Evolutionary conservation across 2,888 invertebrate species (phyloP), one percentile per base, ranked within the genome.

Genomic region (Syrphus vitripennis): DNA sequence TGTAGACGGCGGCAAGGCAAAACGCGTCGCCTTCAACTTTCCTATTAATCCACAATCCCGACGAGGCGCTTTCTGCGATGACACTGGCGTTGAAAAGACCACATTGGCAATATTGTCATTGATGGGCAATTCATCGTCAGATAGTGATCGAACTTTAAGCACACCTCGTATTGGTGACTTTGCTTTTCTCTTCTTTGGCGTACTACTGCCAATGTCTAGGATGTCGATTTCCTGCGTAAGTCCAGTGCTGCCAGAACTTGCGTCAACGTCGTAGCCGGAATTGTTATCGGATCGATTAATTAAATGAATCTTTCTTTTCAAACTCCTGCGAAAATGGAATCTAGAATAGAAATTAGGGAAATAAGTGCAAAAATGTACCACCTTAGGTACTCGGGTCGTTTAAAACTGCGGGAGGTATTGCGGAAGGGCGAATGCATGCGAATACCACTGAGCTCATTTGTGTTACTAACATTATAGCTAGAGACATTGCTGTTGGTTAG

Each of bases 11-110:
- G 93, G 92, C 72, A 93, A 77, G 0, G 91, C 90, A 45, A 93
- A 93, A 0, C 93, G 91, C 6, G 93, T 93, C 5, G 90, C 90
- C 88, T 93, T 93, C 9, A 94, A 92, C 87, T 94, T 94, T 5
- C 91, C 91, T 67, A 92, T 40, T 21, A 93, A 90, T 1, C 92
- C 92, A 59, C 91, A 91, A 63, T 94, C 93, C 90, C 65, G 95
- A 93, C 81, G 96, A 88, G 93, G 93, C 72, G 94, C 92, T 88
- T 94, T 94, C 83, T 93, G 93, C 12, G 93, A 93, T 0, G 95
- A 95, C 0, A 97, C 96, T 1, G 97, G 97, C 3, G 97, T 97
- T 5, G 97, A 97, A 89, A 97, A 96, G 83, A 96, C 96, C 0
- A 97, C 96, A 87, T 96, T 95, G 0, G 94, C 89, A 10, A 90